A percentile compares a stretch with the other conserved stretches of the same genome.
Conservation (phyloP, 2,797 vertebrate genomes). For the Staurois parvus region DNA sequence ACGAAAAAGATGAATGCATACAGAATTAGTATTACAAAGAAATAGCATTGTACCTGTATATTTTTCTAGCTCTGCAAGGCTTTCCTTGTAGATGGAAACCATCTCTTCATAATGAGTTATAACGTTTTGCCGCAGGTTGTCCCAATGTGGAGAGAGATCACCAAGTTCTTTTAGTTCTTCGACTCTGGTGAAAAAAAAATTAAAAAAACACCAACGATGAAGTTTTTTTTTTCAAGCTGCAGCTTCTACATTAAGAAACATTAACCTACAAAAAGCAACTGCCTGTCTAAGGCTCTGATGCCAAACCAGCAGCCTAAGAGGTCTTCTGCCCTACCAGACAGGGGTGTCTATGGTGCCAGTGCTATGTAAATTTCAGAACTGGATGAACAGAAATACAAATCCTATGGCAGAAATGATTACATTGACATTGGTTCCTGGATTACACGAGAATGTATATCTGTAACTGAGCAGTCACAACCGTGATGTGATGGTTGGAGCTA, state of each 20-base stretch:
- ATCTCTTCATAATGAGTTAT: constrained; percentile 90
- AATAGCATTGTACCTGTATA: constrained; percentile 81
- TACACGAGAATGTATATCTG: too few relatives aligned
- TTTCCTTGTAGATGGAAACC: constrained; percentile 90
- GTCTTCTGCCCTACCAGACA: too few relatives aligned
- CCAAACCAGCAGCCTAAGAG: neutral
- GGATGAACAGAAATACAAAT: too few relatives aligned
- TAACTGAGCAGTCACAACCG: too few relatives aligned
- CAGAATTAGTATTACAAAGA: neutral
- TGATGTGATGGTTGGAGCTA: too few relatives aligned
- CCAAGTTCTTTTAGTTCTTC: constrained; percentile 92
- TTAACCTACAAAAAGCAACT: neutral
- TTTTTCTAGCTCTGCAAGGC: constrained; percentile 89
- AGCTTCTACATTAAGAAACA: neutral
- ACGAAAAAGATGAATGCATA: neutral
- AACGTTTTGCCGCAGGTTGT: constrained; percentile 93
- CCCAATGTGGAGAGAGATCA: constrained; percentile 96
- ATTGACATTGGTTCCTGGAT: too few relatives aligned
- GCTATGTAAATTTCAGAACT: too few relatives aligned
- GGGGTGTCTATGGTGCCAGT: too few relatives aligned
- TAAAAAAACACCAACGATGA: neutral
- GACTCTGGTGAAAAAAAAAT: constrained; percentile 78
- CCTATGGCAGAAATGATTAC: too few relatives aligned
- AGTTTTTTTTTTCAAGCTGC: too few relatives aligned
- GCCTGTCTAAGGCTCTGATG: neutral